These are phyloP conservation scores for Enteromius paludinosus DNA, from an alignment of 2,797 vertebrate genomes.

Conservation along the genomic window DNA sequence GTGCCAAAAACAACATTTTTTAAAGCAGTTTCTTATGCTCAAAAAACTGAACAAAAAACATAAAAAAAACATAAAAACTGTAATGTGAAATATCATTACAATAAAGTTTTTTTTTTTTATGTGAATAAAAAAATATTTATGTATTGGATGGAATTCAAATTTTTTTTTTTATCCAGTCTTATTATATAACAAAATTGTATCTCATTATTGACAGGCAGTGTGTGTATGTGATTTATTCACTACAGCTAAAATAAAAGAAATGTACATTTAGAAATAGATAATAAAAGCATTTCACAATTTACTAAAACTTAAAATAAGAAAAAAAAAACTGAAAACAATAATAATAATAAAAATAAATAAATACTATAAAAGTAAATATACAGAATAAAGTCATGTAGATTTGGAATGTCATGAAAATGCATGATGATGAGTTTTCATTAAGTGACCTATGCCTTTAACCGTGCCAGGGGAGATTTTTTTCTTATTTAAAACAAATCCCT, in stretches of 20 bases:
- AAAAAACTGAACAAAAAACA: too few relatives aligned
- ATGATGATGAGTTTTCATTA: not conserved
- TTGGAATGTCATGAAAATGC: not conserved
- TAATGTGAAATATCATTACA: too few relatives aligned
- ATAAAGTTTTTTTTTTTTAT: too few relatives aligned
- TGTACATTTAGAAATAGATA: not conserved
- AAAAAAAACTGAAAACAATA: not conserved
- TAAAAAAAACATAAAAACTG: too few relatives aligned
- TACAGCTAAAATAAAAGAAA: not conserved
- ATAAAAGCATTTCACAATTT: not conserved
- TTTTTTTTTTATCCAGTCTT: too few relatives aligned
- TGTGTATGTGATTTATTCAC: too few relatives aligned
- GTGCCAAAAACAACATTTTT: too few relatives aligned
- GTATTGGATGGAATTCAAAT: too few relatives aligned
- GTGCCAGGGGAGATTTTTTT: conserved; percentile 32
- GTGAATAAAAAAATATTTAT: too few relatives aligned
- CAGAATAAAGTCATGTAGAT: not conserved
- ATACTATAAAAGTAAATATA: not conserved
- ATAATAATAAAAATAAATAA: not conserved
- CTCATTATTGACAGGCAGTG: too few relatives aligned
- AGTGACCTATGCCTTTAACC: conserved; percentile 17
- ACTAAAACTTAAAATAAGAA: not conserved
- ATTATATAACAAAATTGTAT: too few relatives aligned
- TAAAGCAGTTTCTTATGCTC: too few relatives aligned
- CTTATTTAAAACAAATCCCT: conserved; percentile 43